Conservation (phyloP, 2,888 invertebrate species). For the Chaitophorus viminalis region DNA sequence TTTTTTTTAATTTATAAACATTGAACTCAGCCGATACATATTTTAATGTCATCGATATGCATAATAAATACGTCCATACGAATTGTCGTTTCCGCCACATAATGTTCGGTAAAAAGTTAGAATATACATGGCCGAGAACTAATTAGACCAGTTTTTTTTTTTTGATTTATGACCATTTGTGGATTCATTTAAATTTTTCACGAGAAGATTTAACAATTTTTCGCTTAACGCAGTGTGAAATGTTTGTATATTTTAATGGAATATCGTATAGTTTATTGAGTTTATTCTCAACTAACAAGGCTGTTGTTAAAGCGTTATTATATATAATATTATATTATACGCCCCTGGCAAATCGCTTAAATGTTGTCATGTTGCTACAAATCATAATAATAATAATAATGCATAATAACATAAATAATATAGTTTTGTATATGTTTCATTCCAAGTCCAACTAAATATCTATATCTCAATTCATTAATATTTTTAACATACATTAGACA, state of each 20-base stretch:
- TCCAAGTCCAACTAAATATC: no score
- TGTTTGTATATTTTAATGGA: not conserved
- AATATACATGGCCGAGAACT: conserved; percentile 15
- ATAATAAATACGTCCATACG: not conserved
- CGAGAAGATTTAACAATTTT: conserved; percentile 21
- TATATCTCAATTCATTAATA: no score
- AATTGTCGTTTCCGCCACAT: not conserved
- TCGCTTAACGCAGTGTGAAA: not conserved
- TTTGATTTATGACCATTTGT: conserved; percentile 39
- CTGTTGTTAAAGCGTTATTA: not conserved
- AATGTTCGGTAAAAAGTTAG: conserved; percentile 13
- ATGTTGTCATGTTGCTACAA: not conserved
- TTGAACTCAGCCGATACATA: not conserved
- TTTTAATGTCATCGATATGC: no score
- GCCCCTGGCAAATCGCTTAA: conserved; percentile 28
- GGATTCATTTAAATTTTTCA: conserved; percentile 29
- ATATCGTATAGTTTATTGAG: not conserved
- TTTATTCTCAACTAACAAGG: conserved; percentile 15
- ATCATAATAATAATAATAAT: not conserved
- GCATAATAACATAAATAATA: not conserved
- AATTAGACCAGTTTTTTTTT: conserved; percentile 40
- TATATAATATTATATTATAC: not conserved
- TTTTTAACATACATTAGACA: no score
- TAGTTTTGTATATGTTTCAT: not conserved
- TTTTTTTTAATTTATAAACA: not conserved